Base-by-base conservation (phyloP, 2,797 vertebrate genomes). In the Pelobates cultripes region DNA sequence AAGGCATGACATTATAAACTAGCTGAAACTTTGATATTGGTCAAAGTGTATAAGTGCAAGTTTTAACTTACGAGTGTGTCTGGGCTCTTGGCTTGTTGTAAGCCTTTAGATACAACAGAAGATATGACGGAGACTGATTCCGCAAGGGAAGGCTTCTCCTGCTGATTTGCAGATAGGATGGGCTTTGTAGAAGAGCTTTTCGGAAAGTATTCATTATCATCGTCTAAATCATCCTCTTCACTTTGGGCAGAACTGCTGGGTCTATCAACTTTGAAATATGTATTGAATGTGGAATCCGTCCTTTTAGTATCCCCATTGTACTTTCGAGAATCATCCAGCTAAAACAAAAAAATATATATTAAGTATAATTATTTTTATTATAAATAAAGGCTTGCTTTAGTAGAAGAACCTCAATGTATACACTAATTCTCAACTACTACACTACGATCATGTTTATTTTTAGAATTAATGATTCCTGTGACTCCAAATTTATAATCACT, bases 261-360 rank as follows among this genome's bases (percentile, higher is more conserved):
- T 42, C 43, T 74, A 40, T 73, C 81, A 14, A 17, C 15, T 28
- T 70, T 82, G 41, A 90, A 94, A 89, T 94, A 87, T 10, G 92
- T 91, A 86, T 88, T 78, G 80, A 90, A 93, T 68, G 91, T 92
- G 64, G 91, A 91, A 75, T 86, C 93, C 4, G 2, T 76, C 61
- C 66, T 76, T 66, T 43, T 3, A 44, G 60, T 44, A 63, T 92
- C 88, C 15, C 97, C 97, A 0, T 98, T 98, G 86, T 96, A 91
- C 0, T 95, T 95, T 79, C 92, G 90, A 44, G 92, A 4, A 83
- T 95, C 92, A 70, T 97, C 95, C 93, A 92, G 89, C 97, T 98
- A 89, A 70, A 86, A 74, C 7, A 28, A 67, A 43, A n/a, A n/a
- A 9, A 69, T 2, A 51, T 6, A 51, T 51, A 51, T 10, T 28